Conservation (phyloP, 2,113 vertebrate genomes). For the Engraulis encrasicolus region DNA sequence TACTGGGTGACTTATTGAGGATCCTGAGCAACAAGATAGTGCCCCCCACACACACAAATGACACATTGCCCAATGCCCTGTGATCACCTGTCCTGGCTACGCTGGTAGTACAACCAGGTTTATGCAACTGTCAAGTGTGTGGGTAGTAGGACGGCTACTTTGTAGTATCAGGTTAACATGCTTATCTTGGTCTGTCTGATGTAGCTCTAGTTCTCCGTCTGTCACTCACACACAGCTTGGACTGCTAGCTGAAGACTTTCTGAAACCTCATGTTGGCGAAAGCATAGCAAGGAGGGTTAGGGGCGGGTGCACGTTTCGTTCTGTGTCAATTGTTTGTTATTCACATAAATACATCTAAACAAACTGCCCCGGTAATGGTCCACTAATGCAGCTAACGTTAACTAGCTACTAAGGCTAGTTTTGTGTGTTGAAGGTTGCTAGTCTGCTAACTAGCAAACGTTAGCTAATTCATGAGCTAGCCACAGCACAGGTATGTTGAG, state of each 20-base stretch:
- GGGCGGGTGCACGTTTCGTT: background rate
- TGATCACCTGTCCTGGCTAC: too few relatives aligned
- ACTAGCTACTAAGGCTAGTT: conserved; percentile 32
- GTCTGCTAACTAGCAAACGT: conserved; percentile 5
- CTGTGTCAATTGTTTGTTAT: background rate
- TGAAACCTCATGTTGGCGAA: background rate
- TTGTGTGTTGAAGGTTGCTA: conserved; percentile 4
- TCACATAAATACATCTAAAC: background rate
- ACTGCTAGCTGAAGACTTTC: background rate
- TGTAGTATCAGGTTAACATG: too few relatives aligned
- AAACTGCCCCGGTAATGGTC: background rate
- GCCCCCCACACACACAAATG: too few relatives aligned
- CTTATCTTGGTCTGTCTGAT: too few relatives aligned
- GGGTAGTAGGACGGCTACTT: too few relatives aligned
- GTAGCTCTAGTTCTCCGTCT: too few relatives aligned
- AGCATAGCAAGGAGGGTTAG: background rate
- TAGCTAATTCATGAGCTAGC: conserved; percentile 54
- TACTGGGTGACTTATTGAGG: too few relatives aligned
- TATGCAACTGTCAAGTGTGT: too few relatives aligned
- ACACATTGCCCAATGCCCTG: too few relatives aligned
- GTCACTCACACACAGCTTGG: background rate
- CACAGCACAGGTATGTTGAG: conserved; percentile 53
- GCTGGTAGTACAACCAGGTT: too few relatives aligned
- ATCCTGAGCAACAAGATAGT: too few relatives aligned
- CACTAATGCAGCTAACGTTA: conserved; percentile 29